Percentiles rank a stretch among this genome's conserved stretches.
phyloP scores from a whole-genome alignment of 64 coral and sea anemone species.

The Pachyseris speciosa region DNA sequence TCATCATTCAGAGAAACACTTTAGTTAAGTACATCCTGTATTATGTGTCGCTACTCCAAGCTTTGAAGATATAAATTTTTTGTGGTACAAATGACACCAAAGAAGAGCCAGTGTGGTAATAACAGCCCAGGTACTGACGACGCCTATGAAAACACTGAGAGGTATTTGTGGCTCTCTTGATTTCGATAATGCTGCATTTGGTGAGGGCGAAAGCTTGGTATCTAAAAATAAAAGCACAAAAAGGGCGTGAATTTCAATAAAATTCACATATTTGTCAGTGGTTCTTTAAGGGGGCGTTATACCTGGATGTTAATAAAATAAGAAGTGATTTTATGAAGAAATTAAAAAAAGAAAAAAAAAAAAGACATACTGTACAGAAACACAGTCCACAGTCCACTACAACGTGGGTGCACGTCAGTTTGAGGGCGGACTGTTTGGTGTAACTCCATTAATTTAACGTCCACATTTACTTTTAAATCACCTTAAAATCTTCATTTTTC shows the following conservation, averaged over 20 bases:
- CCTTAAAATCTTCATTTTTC: too few species aligned
- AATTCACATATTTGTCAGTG: neutral
- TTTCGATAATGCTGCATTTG: neutral
- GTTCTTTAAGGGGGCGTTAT: too few species aligned
- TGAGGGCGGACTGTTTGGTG: too few species aligned
- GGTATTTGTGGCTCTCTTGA: conserved; percentile 27
- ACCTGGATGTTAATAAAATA: too few species aligned
- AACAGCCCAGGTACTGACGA: neutral
- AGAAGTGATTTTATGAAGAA: too few species aligned
- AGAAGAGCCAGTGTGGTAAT: conserved; percentile 15
- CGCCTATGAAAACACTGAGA: conserved; percentile 52
- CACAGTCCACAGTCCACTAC: too few species aligned
- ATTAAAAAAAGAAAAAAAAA: too few species aligned
- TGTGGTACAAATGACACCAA: conserved; percentile 62
- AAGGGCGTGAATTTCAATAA: neutral
- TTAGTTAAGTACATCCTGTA: neutral
- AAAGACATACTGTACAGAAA: too few species aligned
- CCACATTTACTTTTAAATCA: too few species aligned
- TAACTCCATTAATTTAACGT: too few species aligned
- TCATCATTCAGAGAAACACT: too few species aligned
- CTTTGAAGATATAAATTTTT: conserved; percentile 6
- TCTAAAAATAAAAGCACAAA: neutral
- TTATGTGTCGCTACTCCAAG: neutral
- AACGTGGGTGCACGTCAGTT: too few species aligned
- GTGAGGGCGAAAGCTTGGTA: neutral